A percentile compares a stretch with the other conserved stretches of the same genome.
These are phyloP conservation scores for Diplodus sargus DNA, from an alignment of 2,797 vertebrate species.

Conservation along the genomic window DNA sequence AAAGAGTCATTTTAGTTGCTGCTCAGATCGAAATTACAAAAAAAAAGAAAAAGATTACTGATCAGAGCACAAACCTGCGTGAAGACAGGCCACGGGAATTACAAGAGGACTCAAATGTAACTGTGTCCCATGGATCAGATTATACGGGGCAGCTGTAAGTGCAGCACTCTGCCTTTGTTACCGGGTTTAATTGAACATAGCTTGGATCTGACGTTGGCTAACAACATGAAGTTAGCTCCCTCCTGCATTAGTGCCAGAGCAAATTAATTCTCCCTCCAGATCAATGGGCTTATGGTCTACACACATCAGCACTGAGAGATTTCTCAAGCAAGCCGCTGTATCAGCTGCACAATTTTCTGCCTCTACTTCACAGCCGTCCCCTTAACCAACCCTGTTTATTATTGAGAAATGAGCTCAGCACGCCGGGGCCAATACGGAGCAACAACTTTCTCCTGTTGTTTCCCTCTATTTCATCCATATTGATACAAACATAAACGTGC, in stretches of 20 bases:
- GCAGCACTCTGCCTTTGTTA: constrained; percentile 60
- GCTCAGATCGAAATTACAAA: constrained; percentile 29
- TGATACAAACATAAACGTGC: constrained; percentile 58
- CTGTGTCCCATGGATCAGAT: constrained; percentile 34
- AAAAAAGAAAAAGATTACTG: constrained; percentile 23
- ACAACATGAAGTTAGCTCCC: constrained; percentile 68
- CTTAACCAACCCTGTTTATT: constrained; percentile 53
- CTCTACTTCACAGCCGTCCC: constrained; percentile 21
- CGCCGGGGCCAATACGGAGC: constrained; percentile 30
- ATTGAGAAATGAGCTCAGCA: constrained; percentile 58
- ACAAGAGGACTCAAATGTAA: constrained; percentile 22
- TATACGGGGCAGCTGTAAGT: constrained; percentile 39
- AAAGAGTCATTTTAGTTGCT: constrained; percentile 44
- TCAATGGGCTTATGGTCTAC: constrained; percentile 73
- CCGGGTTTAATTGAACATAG: constrained; percentile 69
- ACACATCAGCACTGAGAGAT: constrained; percentile 62
- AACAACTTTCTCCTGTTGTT: constrained; percentile 39
- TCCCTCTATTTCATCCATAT: constrained; percentile 43
- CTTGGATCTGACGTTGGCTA: constrained; percentile 66
- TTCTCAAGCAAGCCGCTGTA: constrained; percentile 57
- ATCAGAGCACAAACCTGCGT: constrained; percentile 32
- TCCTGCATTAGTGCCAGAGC: constrained; percentile 69
- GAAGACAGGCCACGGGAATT: constrained; percentile 6
- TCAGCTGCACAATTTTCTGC: constrained; percentile 63
- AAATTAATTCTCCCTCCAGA: constrained; percentile 75